Base-by-base conservation (phyloP, 2,797 vertebrate species). In the Ataeniobius toweri region DNA sequence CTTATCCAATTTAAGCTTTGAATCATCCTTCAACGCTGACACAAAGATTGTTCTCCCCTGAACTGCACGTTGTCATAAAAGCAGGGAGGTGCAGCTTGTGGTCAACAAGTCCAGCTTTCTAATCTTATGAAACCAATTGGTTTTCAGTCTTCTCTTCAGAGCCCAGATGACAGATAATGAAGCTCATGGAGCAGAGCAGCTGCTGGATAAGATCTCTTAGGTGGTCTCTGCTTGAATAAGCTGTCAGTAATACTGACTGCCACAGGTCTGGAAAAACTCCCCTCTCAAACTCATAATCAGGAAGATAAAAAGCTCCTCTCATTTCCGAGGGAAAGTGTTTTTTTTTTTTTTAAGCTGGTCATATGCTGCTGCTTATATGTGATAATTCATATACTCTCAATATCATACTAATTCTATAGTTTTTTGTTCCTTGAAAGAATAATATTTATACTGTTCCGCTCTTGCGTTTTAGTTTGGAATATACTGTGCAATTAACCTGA, bases 121-220 rank as follows among this genome's bases (percentile, higher is more conserved):
- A 90, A 93, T 89, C 86, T 80, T 76, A 75, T 69, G 36, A 81
- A 85, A 82, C 36, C 80, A 80, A 89, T 91, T 88, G 84, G 58
- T 85, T 91, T 90, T 84, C 81, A 74, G 48, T 83, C 44, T 56
- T 74, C 41, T 83, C 83, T 84, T 84, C 82, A 82, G 82, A 77
- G 83, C 65, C 44, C 4, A 26, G 61, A 70, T 91, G 86, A 89
- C 79, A 87, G 87, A 92, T 92, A 89, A 88, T 76, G 74, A 44
- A 28, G 75, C 80, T 87, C 75, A 83, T 79, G 68, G 86, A 71
- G 73, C 80, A 67, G 83, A 87, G 79, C 85, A 86, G 89, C n/a
- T 56, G 31, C 78, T 73, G 26, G 73, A 88, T 87, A 72, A 58
- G 83, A 87, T 91, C 88, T 91, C 83, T 86, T 83, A 77, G 77